Evolutionary conservation across 2,113 vertebrate genomes (phyloP).

Genomic region (Zapus hudsonius): DNA sequence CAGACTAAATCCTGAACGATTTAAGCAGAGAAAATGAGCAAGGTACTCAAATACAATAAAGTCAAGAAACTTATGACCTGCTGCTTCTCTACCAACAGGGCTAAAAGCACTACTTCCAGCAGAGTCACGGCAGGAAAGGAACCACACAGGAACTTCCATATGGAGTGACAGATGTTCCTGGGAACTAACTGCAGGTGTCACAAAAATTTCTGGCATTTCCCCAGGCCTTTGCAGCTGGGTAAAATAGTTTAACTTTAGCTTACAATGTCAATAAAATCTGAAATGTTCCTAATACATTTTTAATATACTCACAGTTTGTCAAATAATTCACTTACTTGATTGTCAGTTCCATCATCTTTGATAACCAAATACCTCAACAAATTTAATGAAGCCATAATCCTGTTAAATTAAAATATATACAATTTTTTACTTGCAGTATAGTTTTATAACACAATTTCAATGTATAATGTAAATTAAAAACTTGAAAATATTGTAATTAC

Average conservation of each 20-base stretch:
- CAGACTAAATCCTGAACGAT: background rate
- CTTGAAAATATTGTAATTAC: background rate
- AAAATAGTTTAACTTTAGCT: background rate
- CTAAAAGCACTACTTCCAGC: background rate
- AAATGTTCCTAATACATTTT: slow-evolving; percentile 5
- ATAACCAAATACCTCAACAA: slow-evolving; percentile 93
- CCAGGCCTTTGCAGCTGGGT: background rate
- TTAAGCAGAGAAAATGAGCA: background rate
- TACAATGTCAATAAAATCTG: background rate
- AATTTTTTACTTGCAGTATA: slow-evolving; percentile 48
- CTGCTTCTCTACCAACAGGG: background rate
- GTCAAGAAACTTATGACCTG: background rate
- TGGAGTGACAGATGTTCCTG: background rate
- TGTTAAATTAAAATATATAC: slow-evolving; percentile 82
- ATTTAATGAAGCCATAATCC: slow-evolving; percentile 96
- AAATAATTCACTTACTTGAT: slow-evolving; percentile 89
- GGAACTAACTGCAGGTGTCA: background rate
- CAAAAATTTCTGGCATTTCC: background rate
- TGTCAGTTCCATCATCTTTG: slow-evolving; percentile 90
- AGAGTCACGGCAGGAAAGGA: background rate
- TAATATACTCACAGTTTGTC: slow-evolving; percentile 72
- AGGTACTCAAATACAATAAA: background rate
- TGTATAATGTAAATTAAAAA: slow-evolving; percentile 34
- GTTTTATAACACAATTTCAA: slow-evolving; percentile 47
- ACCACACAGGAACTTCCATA: background rate